Evolutionary conservation across 2,113 vertebrate genomes (phyloP), one percentile per base, ranked within the genome.

Genomic region (Pachycephala philippinensis): DNA sequence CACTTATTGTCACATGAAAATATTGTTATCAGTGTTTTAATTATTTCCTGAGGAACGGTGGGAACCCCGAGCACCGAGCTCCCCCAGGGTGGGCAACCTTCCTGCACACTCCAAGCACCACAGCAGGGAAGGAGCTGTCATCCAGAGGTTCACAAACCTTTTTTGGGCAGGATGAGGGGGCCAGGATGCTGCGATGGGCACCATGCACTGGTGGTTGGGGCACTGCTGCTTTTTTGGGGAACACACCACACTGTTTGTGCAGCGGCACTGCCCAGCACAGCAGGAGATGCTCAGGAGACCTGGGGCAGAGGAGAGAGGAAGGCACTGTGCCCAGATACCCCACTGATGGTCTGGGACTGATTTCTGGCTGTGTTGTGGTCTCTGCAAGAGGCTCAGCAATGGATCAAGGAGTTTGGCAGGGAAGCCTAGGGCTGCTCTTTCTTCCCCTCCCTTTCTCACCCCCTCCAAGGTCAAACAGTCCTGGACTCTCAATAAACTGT

Each of bases 381-480:
- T 65, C 54, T 89, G 68, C 19, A 84, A 65, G 13, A 63, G 40
- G 47, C 60, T 87, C 85, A 93, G 42, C 45, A 31, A 20, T 11
- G 45, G 40, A 87, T 87, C 77, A 84, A 84, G 40, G 7, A 66
- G n/a, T 37, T 79, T 72, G 45, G 75, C 74, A 85, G 54, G 49
- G 31, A 83, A 87, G 64, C 31, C 56, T 28, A 35, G 13, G 12
- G 57, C 63, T 49, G 42, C 17, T 82, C 40, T 81, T 92, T 94
- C 56, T 87, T 89, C 14, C 28, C 28, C 15, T 94, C 68, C 60
- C 56, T 87, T 82, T 87, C 61, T 92, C 65, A 65, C 19, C 35
- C 21, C 6, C 52, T 87, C 75, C 81, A 95, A 95, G 93, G 94
- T 87, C 84, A 91, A 87, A 85, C 50, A 60, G 84, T 74, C 60